A percentile compares a stretch with the other conserved stretches of the same genome.
Evolutionary conservation across 2,888 invertebrate species (phyloP).

Genomic region (Nephrocerus scutellatus): DNA sequence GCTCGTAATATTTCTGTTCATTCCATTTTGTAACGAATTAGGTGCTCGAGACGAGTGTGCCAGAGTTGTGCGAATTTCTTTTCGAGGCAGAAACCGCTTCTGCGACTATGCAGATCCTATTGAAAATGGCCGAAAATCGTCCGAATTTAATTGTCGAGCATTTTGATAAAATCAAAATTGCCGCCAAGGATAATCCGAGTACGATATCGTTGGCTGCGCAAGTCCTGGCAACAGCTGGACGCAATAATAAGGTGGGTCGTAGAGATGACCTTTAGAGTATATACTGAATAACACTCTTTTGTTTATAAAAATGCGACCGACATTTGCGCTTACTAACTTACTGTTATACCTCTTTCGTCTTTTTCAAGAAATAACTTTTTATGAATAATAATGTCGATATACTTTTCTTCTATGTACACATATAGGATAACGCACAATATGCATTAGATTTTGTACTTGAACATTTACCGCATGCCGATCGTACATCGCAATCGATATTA

Average conservation of each 20-base stretch:
- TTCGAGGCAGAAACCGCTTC: slow-evolving; percentile 53
- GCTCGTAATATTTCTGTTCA: no score
- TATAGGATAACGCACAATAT: slow-evolving; percentile 70
- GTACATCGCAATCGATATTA: slow-evolving; percentile 65
- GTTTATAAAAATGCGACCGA: no score
- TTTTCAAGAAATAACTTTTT: not conserved
- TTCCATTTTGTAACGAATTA: slow-evolving; percentile 42
- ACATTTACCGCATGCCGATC: slow-evolving; percentile 63
- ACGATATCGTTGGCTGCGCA: slow-evolving; percentile 62
- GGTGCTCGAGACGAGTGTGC: slow-evolving; percentile 73
- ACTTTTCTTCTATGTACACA: slow-evolving; percentile 17
- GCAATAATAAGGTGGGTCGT: slow-evolving; percentile 63
- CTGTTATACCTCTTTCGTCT: no score
- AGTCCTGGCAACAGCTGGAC: slow-evolving; percentile 65
- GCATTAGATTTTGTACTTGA: slow-evolving; percentile 76
- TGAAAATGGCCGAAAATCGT: slow-evolving; percentile 64
- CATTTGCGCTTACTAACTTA: no score
- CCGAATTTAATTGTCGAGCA: slow-evolving; percentile 66
- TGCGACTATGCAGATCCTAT: slow-evolving; percentile 65
- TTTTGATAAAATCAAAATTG: slow-evolving; percentile 59
- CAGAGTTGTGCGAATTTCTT: slow-evolving; percentile 73
- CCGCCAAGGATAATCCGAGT: slow-evolving; percentile 60
- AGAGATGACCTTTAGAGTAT: slow-evolving; percentile 15
- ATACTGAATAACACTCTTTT: not conserved
- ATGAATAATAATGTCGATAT: slow-evolving; percentile 1